Evolutionary conservation across 1,140 invertebrate genomes (phyloP), one percentile per base, ranked within the genome.

Genomic region (Frieseomelitta varia): DNA sequence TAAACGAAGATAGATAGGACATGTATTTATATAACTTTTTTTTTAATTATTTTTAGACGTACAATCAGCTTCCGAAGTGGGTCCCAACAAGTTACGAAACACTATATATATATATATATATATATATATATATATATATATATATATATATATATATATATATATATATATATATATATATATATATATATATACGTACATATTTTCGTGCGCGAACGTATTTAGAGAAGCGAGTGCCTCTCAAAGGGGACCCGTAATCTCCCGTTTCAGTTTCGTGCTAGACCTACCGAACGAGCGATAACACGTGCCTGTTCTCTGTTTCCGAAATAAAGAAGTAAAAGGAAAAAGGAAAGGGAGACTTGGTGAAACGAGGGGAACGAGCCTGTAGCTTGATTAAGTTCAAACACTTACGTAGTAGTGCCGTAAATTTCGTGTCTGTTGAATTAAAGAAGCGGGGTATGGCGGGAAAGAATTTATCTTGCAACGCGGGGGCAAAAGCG

Each of bases 381-480:
- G 39, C 19, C 30, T 67, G 27, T 47, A 30, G 21, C 53, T 78
- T 67, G 67, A 78, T 78, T 78, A 78, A 78, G 61, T 27, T 67
- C 27, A 78, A 53, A 17, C 39, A 27, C 27, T 67, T 34, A 24
- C 19, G 19, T n/a, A n/a, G 24, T 2, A 39, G 19, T 6, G 47
- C 27, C 30, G 61, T 24, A 34, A 78, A 78, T 78, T 67, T 67
- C 21, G 12, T 19, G 76, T 10, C 61, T 30, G 69, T 30, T 51
- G 51, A 67, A 78, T 67, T 77, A 63, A 39, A 19, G 75, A 27
- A 1, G 39, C 14, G 2, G 24, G 2, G 55, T 21, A 17, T 21
- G 19, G 19, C 0, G 12, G 0, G 19, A 24, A 56, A 0, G 6
- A n/a, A n/a, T 14, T 61, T 61, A 61, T 61, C n/a, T 24, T 61